These are phyloP conservation scores for Andrena hattorfiana DNA, from an alignment of 2,888 invertebrate genomes.

Conservation along the genomic window DNA sequence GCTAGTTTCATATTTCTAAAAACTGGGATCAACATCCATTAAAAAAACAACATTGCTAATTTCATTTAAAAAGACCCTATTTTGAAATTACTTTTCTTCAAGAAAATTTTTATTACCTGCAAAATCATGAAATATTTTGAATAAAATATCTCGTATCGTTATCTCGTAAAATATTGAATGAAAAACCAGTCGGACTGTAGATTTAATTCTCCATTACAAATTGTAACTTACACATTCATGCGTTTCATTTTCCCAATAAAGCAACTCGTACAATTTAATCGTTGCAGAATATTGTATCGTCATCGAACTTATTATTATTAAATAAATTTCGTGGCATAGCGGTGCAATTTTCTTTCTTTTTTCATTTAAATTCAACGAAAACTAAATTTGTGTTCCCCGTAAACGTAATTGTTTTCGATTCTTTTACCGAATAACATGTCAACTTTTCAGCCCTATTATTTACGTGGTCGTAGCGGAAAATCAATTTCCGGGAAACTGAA, in stretches of 20 bases:
- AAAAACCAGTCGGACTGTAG: not conserved
- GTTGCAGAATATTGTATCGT: not conserved
- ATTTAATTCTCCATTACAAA: not conserved
- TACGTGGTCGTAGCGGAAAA: not conserved
- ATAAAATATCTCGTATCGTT: not conserved
- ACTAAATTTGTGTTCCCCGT: not conserved
- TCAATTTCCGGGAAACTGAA: no score
- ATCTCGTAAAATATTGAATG: not conserved
- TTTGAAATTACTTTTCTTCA: not conserved
- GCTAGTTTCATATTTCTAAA: not conserved
- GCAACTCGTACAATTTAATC: not conserved
- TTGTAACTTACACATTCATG: not conserved
- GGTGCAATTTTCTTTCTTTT: not conserved
- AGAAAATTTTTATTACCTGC: not conserved
- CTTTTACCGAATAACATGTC: not conserved
- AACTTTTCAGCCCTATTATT: not conserved
- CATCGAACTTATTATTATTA: not conserved
- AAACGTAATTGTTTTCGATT: conserved; percentile 1
- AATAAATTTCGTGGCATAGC: not conserved
- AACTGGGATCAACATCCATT: not conserved
- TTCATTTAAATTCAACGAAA: not conserved
- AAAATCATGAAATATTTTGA: not conserved
- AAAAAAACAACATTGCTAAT: not conserved
- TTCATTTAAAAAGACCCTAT: not conserved
- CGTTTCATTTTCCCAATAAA: not conserved